Conservation (phyloP, 2,113 vertebrate species). For the Ammodramus savannarum region DNA sequence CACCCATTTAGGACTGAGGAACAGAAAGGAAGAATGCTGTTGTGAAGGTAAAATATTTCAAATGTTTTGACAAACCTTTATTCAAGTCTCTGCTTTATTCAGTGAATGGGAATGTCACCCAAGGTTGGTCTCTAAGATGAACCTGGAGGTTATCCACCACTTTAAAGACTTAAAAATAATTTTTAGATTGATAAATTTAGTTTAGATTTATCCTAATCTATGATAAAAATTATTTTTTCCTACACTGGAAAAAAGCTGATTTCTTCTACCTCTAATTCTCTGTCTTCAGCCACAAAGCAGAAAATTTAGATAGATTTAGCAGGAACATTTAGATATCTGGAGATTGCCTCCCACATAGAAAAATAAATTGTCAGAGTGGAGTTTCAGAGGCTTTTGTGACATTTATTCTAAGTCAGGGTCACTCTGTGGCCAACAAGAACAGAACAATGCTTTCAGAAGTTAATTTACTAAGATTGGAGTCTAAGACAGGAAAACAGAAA, state of each 20-base stretch:
- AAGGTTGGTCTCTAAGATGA: not conserved
- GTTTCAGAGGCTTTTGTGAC: not conserved
- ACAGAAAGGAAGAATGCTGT: not conserved
- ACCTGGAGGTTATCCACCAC: not conserved
- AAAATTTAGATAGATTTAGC: too few relatives aligned
- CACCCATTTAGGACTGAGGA: not conserved
- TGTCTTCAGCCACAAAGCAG: fast-evolving
- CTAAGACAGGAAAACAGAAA: not conserved
- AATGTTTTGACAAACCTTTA: not conserved
- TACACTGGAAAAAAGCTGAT: not conserved
- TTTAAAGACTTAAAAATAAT: not conserved
- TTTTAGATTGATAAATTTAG: not conserved
- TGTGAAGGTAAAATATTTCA: not conserved
- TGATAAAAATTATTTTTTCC: not conserved
- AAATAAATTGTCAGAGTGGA: not conserved
- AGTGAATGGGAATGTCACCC: not conserved
- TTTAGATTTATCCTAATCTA: not conserved
- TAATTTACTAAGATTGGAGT: not conserved
- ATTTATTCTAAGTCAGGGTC: not conserved
- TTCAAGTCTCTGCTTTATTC: not conserved
- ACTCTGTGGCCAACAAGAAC: not conserved
- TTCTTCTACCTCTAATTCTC: not conserved
- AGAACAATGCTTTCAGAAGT: not conserved
- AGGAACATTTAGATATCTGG: not conserved
- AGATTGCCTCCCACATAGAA: not conserved